These are phyloP conservation scores for Rhadina sibilatrix DNA, from an alignment of 2,113 vertebrate species.

Conservation along the genomic window DNA sequence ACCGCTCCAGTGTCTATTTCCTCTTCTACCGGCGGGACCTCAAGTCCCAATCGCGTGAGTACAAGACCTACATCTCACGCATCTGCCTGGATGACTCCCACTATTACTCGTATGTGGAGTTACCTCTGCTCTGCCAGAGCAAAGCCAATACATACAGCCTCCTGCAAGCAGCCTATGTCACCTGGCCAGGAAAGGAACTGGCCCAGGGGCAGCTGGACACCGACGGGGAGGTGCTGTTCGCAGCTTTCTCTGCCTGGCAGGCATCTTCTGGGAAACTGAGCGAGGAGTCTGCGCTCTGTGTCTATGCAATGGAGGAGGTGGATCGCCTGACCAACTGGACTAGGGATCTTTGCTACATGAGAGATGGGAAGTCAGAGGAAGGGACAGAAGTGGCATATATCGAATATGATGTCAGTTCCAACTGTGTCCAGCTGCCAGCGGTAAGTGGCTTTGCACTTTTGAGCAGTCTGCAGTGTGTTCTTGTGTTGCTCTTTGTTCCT, in stretches of 20 bases:
- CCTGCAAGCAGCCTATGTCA: conserved; percentile 87
- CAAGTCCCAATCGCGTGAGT: conserved; percentile 86
- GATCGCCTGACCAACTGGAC: conserved; percentile 86
- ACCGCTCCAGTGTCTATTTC: conserved; percentile 87
- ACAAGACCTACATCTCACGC: conserved; percentile 90
- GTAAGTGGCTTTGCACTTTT: conserved; percentile 74
- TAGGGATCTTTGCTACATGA: conserved; percentile 92
- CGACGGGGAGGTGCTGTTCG: conserved; percentile 79
- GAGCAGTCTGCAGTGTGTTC: not conserved
- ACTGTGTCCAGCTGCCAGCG: conserved; percentile 89
- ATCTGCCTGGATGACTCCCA: conserved; percentile 92
- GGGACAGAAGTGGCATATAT: conserved; percentile 90
- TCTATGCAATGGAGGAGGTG: conserved; percentile 86
- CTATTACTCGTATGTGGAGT: conserved; percentile 95
- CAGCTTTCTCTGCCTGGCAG: conserved; percentile 84
- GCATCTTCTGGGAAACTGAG: conserved; percentile 78
- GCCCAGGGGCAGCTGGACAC: not conserved
- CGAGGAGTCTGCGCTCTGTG: conserved; percentile 88
- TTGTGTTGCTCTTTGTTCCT: not conserved
- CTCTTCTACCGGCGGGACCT: conserved; percentile 93
- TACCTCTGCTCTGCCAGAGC: conserved; percentile 86
- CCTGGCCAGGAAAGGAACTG: conserved; percentile 50
- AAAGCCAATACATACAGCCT: conserved; percentile 81
- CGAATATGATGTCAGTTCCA: conserved; percentile 94
- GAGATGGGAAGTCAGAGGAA: conserved; percentile 79